A percentile compares a stretch with the other conserved stretches of the same genome.
phyloP scores from a whole-genome alignment of 2,797 vertebrate genomes.

The Sebastolobus altivelis region DNA sequence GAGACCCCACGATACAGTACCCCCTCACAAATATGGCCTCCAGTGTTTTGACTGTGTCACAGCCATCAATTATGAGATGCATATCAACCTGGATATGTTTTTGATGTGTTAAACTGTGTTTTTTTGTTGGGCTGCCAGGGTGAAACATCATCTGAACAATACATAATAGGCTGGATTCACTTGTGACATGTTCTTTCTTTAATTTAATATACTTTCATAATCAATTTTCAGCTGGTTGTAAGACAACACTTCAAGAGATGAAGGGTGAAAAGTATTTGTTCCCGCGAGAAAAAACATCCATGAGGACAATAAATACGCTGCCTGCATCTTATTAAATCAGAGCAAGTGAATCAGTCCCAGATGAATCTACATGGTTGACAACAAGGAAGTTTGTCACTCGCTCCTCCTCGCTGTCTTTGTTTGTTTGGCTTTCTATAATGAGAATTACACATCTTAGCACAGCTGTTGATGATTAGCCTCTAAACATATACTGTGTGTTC shows the following conservation, averaged over 20 bases:
- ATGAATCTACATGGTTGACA: slow-evolving; percentile 44
- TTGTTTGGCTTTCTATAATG: slow-evolving; percentile 50
- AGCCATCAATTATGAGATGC: slow-evolving; percentile 50
- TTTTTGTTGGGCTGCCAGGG: not conserved
- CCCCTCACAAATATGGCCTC: slow-evolving; percentile 49
- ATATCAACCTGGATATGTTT: slow-evolving; percentile 33
- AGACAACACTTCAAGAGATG: not conserved
- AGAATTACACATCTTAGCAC: slow-evolving; percentile 18
- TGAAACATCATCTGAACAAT: slow-evolving; percentile 16
- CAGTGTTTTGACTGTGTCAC: slow-evolving; percentile 59
- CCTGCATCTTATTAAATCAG: slow-evolving; percentile 41
- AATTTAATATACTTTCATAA: not conserved
- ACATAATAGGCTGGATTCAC: not conserved
- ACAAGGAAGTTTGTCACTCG: slow-evolving; percentile 31
- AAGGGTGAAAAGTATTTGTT: slow-evolving; percentile 27
- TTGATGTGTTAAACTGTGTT: slow-evolving; percentile 32
- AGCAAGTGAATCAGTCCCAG: slow-evolving; percentile 57
- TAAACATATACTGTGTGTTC: not conserved
- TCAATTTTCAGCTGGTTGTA: not conserved
- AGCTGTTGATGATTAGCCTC: slow-evolving; percentile 40
- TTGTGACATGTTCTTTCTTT: not conserved
- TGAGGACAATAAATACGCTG: slow-evolving; percentile 23
- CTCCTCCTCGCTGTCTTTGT: slow-evolving; percentile 42
- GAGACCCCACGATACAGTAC: slow-evolving; percentile 55
- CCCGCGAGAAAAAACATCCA: slow-evolving; percentile 10